phyloP scores from a whole-genome alignment of 2,888 invertebrate species.

The Polydesmus complanatus region DNA sequence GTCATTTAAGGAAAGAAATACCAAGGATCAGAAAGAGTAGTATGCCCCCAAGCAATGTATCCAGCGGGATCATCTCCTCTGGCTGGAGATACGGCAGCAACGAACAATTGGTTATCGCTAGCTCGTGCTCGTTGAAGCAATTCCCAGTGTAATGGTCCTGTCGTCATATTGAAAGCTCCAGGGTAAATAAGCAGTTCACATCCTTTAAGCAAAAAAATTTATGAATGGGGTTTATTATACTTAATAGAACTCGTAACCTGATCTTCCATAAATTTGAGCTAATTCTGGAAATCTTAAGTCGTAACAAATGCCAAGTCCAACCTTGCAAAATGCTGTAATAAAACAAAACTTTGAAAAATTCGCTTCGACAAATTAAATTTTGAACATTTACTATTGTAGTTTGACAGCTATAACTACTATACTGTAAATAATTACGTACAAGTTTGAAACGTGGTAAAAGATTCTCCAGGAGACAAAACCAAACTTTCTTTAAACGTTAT shows the following conservation, averaged over 20 bases:
- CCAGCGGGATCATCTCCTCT: constrained; percentile 50
- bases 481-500: constrained; percentile 89
- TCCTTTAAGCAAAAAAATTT: constrained; percentile 46
- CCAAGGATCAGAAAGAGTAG: constrained; percentile 68
- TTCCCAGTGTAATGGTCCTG: constrained; percentile 89
- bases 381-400: too few species aligned
- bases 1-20: too few species aligned
- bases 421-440: constrained; percentile 27
- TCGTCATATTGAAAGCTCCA: constrained; percentile 91
- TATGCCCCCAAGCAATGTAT: constrained; percentile 83
- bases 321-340: constrained; percentile 45
- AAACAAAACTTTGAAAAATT: too few species aligned
- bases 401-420: too few species aligned
- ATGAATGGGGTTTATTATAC: too few species aligned
- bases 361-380: not conserved
- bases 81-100: constrained; percentile 72
- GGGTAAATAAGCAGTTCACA: constrained; percentile 81
- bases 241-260: constrained; percentile 28
- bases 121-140: constrained; percentile 66
- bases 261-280: constrained; percentile 41
- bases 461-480: constrained; percentile 57
- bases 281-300: constrained; percentile 85
- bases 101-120: constrained; percentile 75
- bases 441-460: constrained; percentile 56
- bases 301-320: constrained; percentile 90